Evolutionary conservation across 2,113 vertebrate species (phyloP), one percentile per base, ranked within the genome.

Genomic region (Ophthalmolycus amberensis): DNA sequence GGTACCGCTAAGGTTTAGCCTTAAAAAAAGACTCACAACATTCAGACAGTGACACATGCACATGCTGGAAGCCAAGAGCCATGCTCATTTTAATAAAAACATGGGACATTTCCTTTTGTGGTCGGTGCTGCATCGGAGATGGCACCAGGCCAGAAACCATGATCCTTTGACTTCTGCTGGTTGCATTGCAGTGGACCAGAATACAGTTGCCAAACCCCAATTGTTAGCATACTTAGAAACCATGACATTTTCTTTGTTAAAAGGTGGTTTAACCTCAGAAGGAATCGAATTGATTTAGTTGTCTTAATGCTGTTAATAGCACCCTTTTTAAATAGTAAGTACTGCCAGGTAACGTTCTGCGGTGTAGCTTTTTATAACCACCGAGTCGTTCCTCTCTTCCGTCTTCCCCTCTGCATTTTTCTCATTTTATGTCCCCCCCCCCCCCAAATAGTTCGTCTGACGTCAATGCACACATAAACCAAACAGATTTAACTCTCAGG

Each of bases 381-480:
- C 27, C 64, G 60, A 82, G 62, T 58, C 75, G 32, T 79, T 89
- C 52, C 18, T 1, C 82, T 74, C 72, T 86, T 66, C 40, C 59
- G 59, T 42, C 69, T 68, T 69, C 79, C 82, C 59, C 76, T 80
- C 56, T 68, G 80, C 66, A 73, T 90, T 89, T 89, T 86, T 89
- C 79, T 85, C 62, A 77, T 88, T 85, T 92, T 87, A 85, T 86
- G 70, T 72, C 75, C 56, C 83, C 59, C 25, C 25, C 29, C 6
- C 48, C 46, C 72, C 54, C 84, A 91, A 85, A 89, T 78, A 67
- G 85, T 82, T 77, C 54, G 8, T 87, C 83, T 90, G 91, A 91
- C 85, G 83, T 90, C 90, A 91, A 58, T 79, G 85, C 64, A 54
- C 59, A 63, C 87, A 90, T 85, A 90, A 87, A 90, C 56, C 73